Conservation (phyloP, 2,797 vertebrate genomes). For the Anguilla megastoma region DNA sequence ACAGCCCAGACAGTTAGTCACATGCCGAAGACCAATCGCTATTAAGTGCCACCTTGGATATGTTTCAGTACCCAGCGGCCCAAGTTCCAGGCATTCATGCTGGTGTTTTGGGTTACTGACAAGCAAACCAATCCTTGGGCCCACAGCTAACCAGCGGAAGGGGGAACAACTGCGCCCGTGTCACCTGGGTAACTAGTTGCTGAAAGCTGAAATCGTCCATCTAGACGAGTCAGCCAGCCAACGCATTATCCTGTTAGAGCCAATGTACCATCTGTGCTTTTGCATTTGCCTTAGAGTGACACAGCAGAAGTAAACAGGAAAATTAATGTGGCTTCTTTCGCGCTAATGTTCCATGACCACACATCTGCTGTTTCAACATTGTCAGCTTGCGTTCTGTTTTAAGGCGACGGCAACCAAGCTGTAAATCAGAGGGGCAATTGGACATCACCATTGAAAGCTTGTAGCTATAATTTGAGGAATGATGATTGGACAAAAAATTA, state of each 20-base stretch:
- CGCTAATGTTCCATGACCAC: background rate
- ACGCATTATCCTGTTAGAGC: background rate
- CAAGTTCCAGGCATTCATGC: background rate
- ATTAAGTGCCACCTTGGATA: background rate
- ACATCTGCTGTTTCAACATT: background rate
- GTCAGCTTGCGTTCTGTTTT: background rate
- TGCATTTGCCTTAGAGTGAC: background rate
- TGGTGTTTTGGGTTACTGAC: background rate
- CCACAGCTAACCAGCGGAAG: background rate
- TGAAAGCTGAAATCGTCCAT: background rate
- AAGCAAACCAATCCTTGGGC: background rate
- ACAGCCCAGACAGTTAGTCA: background rate
- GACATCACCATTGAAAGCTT: background rate
- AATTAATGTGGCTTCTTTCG: background rate
- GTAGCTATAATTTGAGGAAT: background rate
- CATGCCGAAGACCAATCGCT: background rate
- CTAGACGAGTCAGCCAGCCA: background rate
- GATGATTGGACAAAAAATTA: too few species aligned
- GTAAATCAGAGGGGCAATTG: too few species aligned
- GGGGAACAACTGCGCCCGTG: background rate
- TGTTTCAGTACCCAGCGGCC: background rate
- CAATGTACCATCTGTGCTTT: background rate
- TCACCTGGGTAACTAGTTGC: background rate
- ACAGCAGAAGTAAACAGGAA: background rate
- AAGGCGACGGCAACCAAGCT: background rate